These are phyloP conservation scores for Esperia sulphurella DNA, from an alignment of 2,888 invertebrate species.

Conservation along the genomic window DNA sequence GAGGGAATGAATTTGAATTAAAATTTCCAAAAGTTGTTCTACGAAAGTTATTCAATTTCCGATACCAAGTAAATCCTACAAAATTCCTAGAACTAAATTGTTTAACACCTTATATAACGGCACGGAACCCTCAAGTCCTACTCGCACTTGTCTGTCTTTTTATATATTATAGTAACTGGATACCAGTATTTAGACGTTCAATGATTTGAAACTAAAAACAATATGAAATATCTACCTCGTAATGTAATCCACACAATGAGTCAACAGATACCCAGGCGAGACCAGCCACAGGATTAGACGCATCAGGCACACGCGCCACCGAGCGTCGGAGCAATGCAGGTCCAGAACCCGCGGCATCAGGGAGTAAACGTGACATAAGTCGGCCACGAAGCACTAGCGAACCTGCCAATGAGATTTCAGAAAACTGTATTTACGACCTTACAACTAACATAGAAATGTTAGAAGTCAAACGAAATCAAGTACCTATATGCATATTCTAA, in stretches of 20 bases:
- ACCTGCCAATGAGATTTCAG: conserved; percentile 32
- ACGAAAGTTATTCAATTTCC: too few relatives aligned
- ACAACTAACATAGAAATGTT: too few relatives aligned
- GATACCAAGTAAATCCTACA: too few relatives aligned
- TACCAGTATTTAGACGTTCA: too few relatives aligned
- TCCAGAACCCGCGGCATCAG: conserved; percentile 85
- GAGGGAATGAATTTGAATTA: too few relatives aligned
- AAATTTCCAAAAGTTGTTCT: too few relatives aligned
- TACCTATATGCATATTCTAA: not conserved
- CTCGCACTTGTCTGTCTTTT: too few relatives aligned
- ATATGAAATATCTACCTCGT: conserved; percentile 77
- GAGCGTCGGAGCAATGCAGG: conserved; percentile 83
- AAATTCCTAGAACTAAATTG: too few relatives aligned
- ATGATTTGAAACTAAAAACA: too few relatives aligned
- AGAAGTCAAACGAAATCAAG: not conserved
- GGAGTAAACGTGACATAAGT: conserved; percentile 83
- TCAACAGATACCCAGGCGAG: conserved; percentile 92
- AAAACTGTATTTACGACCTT: not conserved
- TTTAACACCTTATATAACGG: too few relatives aligned
- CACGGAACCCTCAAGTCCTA: too few relatives aligned
- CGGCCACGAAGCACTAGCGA: conserved; percentile 83
- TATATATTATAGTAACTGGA: too few relatives aligned
- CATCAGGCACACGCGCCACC: conserved; percentile 73
- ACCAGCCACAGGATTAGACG: conserved; percentile 78
- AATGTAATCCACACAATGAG: conserved; percentile 88